phyloP scores from a whole-genome alignment of 2,113 vertebrate species.

The human region GRCh38 chr6:11235501-11236000 shows the following conservation, averaged over 20 bases:
- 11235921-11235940: neutral
- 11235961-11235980: neutral
- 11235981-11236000: neutral
- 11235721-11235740: neutral
- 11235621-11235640: neutral
- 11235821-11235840: neutral
- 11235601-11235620: neutral
- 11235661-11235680: neutral
- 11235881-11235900: neutral
- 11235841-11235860: fast-evolving
- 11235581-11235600: neutral
- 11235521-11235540: neutral
- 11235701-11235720: neutral
- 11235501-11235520: neutral
- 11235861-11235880: neutral
- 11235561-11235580: neutral
- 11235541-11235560: neutral
- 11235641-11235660: neutral
- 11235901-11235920: neutral
- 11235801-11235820: fast-evolving
- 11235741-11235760: neutral
- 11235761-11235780: neutral
- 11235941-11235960: neutral
- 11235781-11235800: too few relatives aligned
- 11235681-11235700: neutral